A percentile compares a stretch with the other conserved stretches of the same genome.
These are phyloP conservation scores for Micropoecilia bifurca DNA, from an alignment of 2,797 vertebrate genomes.

Conservation along the genomic window DNA sequence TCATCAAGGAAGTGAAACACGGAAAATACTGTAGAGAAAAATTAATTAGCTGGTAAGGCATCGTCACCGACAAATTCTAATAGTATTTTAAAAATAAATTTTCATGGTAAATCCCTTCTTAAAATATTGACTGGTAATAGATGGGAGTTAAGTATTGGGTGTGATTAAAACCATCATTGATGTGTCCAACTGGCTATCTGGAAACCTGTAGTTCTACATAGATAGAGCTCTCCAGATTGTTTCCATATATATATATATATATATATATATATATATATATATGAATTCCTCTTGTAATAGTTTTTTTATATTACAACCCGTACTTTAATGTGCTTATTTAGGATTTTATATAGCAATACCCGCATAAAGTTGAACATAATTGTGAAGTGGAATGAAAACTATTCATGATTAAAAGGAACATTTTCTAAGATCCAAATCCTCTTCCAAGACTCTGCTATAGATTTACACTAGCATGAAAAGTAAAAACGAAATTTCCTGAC, in stretches of 20 bases:
- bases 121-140: neutral
- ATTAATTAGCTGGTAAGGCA: neutral
- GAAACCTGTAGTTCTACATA: neutral
- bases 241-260: too few species aligned
- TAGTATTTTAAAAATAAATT: neutral
- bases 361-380: neutral
- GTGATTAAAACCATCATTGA: neutral
- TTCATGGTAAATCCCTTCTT: neutral
- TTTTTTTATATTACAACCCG: neutral
- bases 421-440: neutral
- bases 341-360: neutral
- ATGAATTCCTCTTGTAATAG: neutral
- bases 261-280: neutral
- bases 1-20: neutral
- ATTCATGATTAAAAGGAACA: neutral
- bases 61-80: neutral
- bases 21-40: neutral
- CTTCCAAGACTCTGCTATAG: neutral
- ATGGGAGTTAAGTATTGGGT: neutral
- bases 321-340: neutral
- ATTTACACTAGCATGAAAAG: neutral
- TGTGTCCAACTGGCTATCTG: neutral
- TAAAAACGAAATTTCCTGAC: conserved; percentile 26
- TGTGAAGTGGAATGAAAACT: neutral
- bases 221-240: too few species aligned